A percentile compares a stretch with the other conserved stretches of the same genome.
Evolutionary conservation across 1,140 invertebrate genomes (phyloP).

Genomic region (Geopemphigus sp.): DNA sequence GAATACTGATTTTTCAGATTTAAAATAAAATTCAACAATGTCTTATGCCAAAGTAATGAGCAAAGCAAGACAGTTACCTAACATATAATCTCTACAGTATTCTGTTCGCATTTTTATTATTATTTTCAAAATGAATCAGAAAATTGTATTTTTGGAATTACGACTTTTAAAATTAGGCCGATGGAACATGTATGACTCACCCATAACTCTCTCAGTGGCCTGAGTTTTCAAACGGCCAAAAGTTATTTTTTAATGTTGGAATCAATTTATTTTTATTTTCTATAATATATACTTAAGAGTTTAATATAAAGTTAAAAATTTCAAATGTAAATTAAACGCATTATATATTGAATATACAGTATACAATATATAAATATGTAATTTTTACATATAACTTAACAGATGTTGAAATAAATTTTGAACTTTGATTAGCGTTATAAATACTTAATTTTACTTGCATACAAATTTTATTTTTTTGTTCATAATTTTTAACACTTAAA

Average conservation of each 20-base stretch:
- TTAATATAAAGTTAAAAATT: too few relatives aligned
- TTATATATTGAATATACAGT: too few relatives aligned
- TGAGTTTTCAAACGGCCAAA: neutral
- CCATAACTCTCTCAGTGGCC: neutral
- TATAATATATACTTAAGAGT: neutral
- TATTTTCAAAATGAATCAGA: neutral
- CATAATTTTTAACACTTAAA: too few relatives aligned
- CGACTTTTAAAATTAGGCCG: constrained; percentile 11
- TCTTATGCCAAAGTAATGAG: neutral
- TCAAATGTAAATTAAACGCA: too few relatives aligned
- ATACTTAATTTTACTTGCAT: too few relatives aligned
- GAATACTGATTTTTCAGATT: neutral
- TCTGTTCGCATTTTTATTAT: too few relatives aligned
- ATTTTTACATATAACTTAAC: too few relatives aligned
- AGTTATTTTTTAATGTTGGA: neutral
- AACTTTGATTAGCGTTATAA: too few relatives aligned
- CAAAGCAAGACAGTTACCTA: neutral
- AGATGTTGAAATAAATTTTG: too few relatives aligned
- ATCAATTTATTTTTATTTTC: neutral
- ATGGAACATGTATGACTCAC: neutral
- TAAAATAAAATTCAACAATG: neutral
- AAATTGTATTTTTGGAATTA: constrained; percentile 27
- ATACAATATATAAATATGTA: too few relatives aligned
- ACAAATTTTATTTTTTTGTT: too few relatives aligned
- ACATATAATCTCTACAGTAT: too few relatives aligned